Evolutionary conservation across 2,797 vertebrate genomes (phyloP), one percentile per base, ranked within the genome.

Genomic region (Parauchenoglanis ngamensis): DNA sequence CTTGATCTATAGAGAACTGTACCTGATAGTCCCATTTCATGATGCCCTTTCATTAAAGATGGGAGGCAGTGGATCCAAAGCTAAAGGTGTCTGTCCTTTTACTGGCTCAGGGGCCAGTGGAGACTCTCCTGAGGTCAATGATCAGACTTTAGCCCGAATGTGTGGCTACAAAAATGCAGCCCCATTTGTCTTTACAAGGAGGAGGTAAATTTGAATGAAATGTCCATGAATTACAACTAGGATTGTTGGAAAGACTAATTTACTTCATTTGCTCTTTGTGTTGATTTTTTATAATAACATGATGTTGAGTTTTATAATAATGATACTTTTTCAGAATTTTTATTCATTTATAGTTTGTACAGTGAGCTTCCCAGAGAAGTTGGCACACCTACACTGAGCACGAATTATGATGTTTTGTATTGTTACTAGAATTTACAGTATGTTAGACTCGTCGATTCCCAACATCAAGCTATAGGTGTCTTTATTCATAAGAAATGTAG

Each of bases 11-110:
- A 59, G 46, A 65, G 83, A 86, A 63, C 23, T 63, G 79, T 88
- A 83, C 87, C 83, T 83, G 11, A 87, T 89, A 86, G 65, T 87
- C 85, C 84, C 73, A 75, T 44, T 88, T 88, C 90, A 90, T 93
- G 82, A 96, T 96, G 97, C 88, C 90, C 90, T 92, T 92, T 93
- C 92, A 93, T 89, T 97, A 93, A 97, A 92, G 90, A 98, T 98
- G 98, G 97, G 97, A 92, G 95, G 97, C 93, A 98, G 96, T 89
- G 96, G 97, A 94, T 98, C 97, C 94, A 98, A 98, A 95, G 93
- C 95, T 89, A 97, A 97, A 94, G 96, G 97, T 85, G 94, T 96
- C 87, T 98, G 98, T 97, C 97, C 97, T 91, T 98, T 98, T 91
- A 95, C 96, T 84, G 95, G 96, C 84, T 94, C 95, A 7, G 95